Percentiles rank a stretch among this genome's conserved stretches.
Evolutionary conservation across 2,888 invertebrate species (phyloP).

Genomic region (Shargacucullia verbasci): DNA sequence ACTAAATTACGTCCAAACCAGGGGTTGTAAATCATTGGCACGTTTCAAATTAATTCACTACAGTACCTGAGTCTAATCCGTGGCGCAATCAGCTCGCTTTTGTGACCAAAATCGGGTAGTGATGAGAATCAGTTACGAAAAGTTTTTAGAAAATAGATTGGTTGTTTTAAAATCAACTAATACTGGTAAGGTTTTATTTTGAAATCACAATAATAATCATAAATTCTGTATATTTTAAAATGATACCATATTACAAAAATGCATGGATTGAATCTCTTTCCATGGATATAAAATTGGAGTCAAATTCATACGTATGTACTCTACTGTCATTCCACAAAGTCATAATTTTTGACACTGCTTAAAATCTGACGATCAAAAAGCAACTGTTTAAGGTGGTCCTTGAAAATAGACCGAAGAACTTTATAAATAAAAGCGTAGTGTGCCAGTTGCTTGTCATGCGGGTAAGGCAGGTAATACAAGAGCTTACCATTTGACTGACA

Average conservation of each 20-base stretch:
- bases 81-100: constrained; percentile 74
- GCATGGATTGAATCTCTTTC: no score
- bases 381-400: no score
- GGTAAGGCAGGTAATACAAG: not conserved
- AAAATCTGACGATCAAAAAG: no score
- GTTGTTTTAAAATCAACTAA: not conserved
- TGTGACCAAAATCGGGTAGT: constrained; percentile 60
- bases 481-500: not conserved
- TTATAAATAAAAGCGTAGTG: not conserved
- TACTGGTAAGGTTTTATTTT: no score
- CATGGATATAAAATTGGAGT: no score
- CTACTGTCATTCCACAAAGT: no score
- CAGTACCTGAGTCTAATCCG: constrained; percentile 74
- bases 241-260: no score
- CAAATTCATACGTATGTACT: no score
- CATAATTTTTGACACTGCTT: no score
- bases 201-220: no score
- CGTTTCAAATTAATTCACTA: constrained; percentile 82
- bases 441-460: not conserved
- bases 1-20: constrained; percentile 76
- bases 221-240: no score
- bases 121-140: constrained; percentile 23
- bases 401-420: no score
- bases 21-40: constrained; percentile 81
- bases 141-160: constrained; percentile 2